Evolutionary conservation across 1,140 invertebrate genomes (phyloP).

Genomic region (Vanessa atalanta): DNA sequence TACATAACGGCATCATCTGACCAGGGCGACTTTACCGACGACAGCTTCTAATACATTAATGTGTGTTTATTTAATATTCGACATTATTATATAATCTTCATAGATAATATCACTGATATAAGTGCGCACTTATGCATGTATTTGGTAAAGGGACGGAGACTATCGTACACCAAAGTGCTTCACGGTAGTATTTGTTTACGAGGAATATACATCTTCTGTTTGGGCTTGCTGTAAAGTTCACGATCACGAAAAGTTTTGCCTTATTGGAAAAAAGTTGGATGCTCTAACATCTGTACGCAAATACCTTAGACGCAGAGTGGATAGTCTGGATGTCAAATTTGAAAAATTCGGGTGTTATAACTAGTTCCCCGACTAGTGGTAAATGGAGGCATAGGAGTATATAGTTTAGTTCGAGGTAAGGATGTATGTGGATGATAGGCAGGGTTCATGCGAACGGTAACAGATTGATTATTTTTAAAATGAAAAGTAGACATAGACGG

Average conservation of each 20-base stretch:
- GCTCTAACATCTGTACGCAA: slow-evolving; percentile 2
- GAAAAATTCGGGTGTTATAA: too few species aligned
- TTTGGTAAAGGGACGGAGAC: not conserved
- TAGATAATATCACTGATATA: too few species aligned
- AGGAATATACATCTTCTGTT: not conserved
- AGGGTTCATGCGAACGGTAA: not conserved
- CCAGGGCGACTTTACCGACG: slow-evolving; percentile 18
- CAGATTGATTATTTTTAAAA: not conserved
- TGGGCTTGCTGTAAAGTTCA: not conserved
- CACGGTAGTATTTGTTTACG: not conserved
- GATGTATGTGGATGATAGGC: not conserved
- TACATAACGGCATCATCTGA: slow-evolving; percentile 17
- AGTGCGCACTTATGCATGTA: slow-evolving; percentile 16
- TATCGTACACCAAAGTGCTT: not conserved
- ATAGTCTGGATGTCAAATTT: too few species aligned
- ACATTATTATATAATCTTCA: slow-evolving; percentile 10
- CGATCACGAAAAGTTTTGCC: slow-evolving; percentile 13
- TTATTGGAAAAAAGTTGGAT: slow-evolving; percentile 12
- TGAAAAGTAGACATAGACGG: not conserved
- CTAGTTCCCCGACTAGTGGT: not conserved
- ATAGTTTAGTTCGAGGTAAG: not conserved
- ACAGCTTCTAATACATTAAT: slow-evolving; percentile 1
- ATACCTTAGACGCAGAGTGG: not conserved
- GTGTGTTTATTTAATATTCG: not conserved
- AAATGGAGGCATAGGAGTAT: not conserved